These are phyloP conservation scores for Muschampia plurimacula DNA, from an alignment of 2,888 invertebrate genomes.

Conservation along the genomic window DNA sequence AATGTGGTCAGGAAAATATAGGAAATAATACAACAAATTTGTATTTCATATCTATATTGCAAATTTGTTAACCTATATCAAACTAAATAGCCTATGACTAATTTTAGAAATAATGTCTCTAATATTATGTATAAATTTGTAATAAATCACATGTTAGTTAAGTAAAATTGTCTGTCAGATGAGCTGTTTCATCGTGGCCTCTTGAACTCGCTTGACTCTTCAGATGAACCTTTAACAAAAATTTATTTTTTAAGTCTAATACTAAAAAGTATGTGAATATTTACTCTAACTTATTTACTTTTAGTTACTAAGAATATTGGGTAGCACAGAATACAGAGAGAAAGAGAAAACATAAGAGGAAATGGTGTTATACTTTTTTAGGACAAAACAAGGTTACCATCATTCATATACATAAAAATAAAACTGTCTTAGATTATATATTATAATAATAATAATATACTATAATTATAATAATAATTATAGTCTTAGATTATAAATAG, in stretches of 20 bases:
- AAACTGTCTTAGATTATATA: too few relatives aligned
- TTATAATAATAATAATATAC: too few relatives aligned
- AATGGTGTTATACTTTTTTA: too few relatives aligned
- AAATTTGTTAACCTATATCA: constrained; percentile 47
- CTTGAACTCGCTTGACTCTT: constrained; percentile 80
- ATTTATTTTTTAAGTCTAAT: background rate
- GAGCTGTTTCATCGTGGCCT: constrained; percentile 69
- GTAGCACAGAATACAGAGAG: too few relatives aligned
- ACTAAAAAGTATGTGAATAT: background rate
- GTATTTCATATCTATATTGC: constrained; percentile 48
- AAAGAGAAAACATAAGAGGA: too few relatives aligned
- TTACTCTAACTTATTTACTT: too few relatives aligned
- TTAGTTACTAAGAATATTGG: too few relatives aligned
- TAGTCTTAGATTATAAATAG: too few relatives aligned
- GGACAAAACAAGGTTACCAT: too few relatives aligned
- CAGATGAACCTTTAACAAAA: constrained; percentile 70
- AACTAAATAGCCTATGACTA: constrained; percentile 77
- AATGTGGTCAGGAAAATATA: background rate
- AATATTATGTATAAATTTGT: constrained; percentile 55
- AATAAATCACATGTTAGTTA: constrained; percentile 75
- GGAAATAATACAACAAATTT: constrained; percentile 40
- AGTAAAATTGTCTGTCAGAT: constrained; percentile 59
- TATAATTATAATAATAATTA: too few relatives aligned
- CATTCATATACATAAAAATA: too few relatives aligned
- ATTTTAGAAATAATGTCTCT: constrained; percentile 58